Base-by-base conservation (phyloP, 2,888 invertebrate genomes). In the Junonia oenone region DNA sequence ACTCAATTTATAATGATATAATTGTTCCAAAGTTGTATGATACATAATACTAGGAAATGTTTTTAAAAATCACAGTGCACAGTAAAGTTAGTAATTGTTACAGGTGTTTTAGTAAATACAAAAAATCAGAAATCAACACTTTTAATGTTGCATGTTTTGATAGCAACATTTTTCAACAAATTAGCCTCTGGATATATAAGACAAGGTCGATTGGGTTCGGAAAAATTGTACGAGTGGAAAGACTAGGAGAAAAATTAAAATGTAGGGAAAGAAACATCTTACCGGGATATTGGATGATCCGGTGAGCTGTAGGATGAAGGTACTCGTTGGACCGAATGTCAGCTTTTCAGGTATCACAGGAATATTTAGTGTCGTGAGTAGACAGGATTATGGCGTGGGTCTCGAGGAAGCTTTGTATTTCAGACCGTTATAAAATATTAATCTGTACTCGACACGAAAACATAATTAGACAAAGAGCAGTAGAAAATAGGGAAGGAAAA, bases 241-340 rank as follows among this genome's bases (percentile, higher is more conserved):
- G 68, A 64, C 79, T 81, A 80, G 87, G 87, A 86, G 68, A 75
- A 66, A 82, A 87, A 86, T 78, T 81, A 83, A 74, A 83, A 83
- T 72, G 77, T 78, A 86, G 78, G 88, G 86, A 86, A 89, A 60
- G 61, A 61, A 81, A 81, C 71, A 62, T 87, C 90, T 91, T 90
- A 90, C 91, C 90, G 72, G 90, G 90, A 89, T 59, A 72, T 75
- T 85, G 88, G 87, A 78, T 83, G 84, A 85, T 88, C 88, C 89
- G 72, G 81, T 83, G 82, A 81, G 81, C 88, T 81, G 88, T 78
- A 79, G 89, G 87, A 85, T 85, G 88, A 71, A 82, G 85, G 87
- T 84, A 76, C 87, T 79, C 84, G 83, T 65, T 82, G 84, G 84
- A 81, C 74, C 79, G 75, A 68, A 71, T 70, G 80, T 81, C 83